Evolutionary conservation across 30 jellyfish, hydroid and myxozoan species (phyloP), one percentile per base, ranked within the genome.

Genomic region (Mastigias papua): DNA sequence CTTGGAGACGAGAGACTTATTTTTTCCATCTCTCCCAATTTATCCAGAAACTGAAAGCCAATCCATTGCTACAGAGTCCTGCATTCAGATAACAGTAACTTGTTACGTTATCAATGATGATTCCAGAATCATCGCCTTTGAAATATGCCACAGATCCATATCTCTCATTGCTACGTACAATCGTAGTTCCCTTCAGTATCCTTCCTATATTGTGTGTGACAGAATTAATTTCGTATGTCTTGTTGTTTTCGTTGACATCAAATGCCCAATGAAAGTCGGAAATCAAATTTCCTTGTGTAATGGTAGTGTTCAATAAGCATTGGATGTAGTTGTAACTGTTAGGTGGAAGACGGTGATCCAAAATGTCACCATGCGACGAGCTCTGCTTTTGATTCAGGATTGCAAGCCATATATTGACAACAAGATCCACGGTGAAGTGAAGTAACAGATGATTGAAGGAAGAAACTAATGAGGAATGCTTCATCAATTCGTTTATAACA

Each of bases 251-350:
- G 51, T 48, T 25, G 62, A 48, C 29, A 48, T 81, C 91, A 58
- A 81, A 81, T 30, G 91, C 31, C 91, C 91, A 81, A n/a, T 81
- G 91, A 21, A 63, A 48, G 30, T 81, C 91, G 29, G 91, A 77
- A 22, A 33, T 49, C 21, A 42, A 17, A n/a, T 17, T 32, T 76
- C 84, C 91, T 81, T 3, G 27, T 21, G 2, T 21, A 54, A 3
- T 54, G 67, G 27, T 54, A 46, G 16, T 8, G 16, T 46, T 46
- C 8, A 46, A 6, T 6, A n/a, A n/a, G n/a, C n/a, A n/a, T n/a
- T n/a, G n/a, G n/a, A n/a, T n/a, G n/a, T n/a, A n/a, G n/a, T n/a
- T n/a, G n/a, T n/a, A n/a, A n/a, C n/a, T n/a, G n/a, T n/a, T n/a
- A n/a, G n/a, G n/a, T n/a, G n/a, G n/a, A n/a, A n/a, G n/a, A n/a